Percentiles rank a stretch among this genome's conserved stretches.
Conservation (phyloP, 2,113 vertebrate species). For the Bostrychus sinensis region DNA sequence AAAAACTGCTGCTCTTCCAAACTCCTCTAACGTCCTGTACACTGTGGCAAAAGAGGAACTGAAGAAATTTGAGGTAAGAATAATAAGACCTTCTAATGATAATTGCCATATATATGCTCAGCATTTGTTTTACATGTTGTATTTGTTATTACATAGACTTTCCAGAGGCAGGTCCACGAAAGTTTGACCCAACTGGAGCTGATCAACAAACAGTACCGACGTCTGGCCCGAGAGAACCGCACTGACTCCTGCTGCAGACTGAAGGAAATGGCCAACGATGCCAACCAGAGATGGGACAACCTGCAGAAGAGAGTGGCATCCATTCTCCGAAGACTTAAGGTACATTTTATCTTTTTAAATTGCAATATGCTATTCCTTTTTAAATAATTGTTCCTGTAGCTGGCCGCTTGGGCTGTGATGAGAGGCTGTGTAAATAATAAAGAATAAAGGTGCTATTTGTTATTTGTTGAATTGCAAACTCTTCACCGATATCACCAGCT, state of each 20-base stretch:
- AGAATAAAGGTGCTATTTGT: no score
- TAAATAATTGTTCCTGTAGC: no score
- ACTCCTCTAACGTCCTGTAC: constrained; percentile 94
- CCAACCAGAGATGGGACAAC: constrained; percentile 96
- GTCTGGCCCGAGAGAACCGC: constrained; percentile 94
- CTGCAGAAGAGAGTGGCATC: constrained; percentile 91
- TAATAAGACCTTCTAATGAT: not conserved
- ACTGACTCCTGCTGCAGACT: constrained; percentile 87
- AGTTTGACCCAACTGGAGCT: constrained; percentile 93
- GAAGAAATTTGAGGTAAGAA: constrained; percentile 95
- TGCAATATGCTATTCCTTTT: no score
- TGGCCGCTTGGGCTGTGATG: no score
- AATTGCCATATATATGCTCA: not conserved
- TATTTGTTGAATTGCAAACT: no score
- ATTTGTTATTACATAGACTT: constrained; percentile 78
- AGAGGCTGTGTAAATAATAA: no score
- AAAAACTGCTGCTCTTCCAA: constrained; percentile 89
- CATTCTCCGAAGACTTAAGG: constrained; percentile 94
- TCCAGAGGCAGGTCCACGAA: constrained; percentile 95
- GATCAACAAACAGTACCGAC: constrained; percentile 97
- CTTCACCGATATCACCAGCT: no score
- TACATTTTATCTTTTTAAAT: constrained; percentile 44
- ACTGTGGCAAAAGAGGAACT: constrained; percentile 96
- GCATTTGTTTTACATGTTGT: not conserved
- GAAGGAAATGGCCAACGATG: constrained; percentile 90